Base-by-base conservation (phyloP, 2,888 invertebrate species). In the Protonemura montana region DNA sequence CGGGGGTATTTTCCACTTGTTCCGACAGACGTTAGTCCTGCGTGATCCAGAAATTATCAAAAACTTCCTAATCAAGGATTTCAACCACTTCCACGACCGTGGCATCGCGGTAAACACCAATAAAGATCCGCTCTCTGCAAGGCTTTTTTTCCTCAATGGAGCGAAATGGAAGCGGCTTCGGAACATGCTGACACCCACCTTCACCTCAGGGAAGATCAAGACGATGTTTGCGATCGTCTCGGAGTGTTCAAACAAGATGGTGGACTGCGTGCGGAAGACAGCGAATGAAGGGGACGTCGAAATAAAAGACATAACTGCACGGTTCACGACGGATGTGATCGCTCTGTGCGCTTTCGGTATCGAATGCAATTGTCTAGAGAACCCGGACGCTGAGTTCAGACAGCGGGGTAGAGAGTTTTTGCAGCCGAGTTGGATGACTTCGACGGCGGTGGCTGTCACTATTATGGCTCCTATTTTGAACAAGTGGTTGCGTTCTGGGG, bases 181-280 rank as follows among this genome's bases (percentile, higher is more conserved):
- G 29, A 89, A 91, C 0, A 93, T 93, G 88, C 89, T 94, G 41
- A 92, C 93, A 0, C 93, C 93, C 0, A 92, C 92, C 0, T 92
- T 94, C 89, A 93, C 93, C 0, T 91, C 92, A 0, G 93, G 93
- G 27, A 94, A 93, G 89, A 90, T 94, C 86, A 93, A 92, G 89
- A 90, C 89, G 78, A 93, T 94, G 93, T 91, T 92, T 29, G 91
- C 91, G 0, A 89, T 92, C 41, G 91, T 93, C 89, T 88, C 90
- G 76, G 91, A 91, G 82, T 93, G 94, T 86, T 91, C 91, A 35
- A 90, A 90, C 42, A 90, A 91, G 85, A 90, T 92, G 76, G 88
- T 89, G 76, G 88, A 88, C 27, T 92, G 93, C 87, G 89, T 90
- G 85, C 89, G 92, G 81, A 88, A 89, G 81, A 85, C 87, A 42